These are phyloP conservation scores for Cyclophora punctaria DNA, from an alignment of 2,888 invertebrate species.

Conservation along the genomic window DNA sequence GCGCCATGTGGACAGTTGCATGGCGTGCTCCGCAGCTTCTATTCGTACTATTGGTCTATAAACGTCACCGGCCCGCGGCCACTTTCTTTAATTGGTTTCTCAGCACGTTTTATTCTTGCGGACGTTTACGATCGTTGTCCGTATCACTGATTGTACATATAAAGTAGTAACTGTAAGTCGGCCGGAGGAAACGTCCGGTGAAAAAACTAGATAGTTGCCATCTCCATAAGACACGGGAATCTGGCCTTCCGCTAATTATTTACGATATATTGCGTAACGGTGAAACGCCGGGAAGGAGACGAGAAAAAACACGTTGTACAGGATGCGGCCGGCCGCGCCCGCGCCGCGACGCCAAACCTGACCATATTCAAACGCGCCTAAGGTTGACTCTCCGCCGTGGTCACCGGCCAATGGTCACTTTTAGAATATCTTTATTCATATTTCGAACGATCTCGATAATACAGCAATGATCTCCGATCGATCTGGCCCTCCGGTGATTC, in stretches of 20 bases:
- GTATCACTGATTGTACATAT: conserved; percentile 29
- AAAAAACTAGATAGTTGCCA: conserved; percentile 64
- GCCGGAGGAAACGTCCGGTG: conserved; percentile 55
- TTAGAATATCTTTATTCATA: conserved; percentile 72
- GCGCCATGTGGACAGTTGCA: too few species aligned
- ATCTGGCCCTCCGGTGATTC: conserved; percentile 29
- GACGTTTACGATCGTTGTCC: conserved; percentile 22
- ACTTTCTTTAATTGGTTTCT: conserved; percentile 21
- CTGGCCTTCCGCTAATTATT: conserved; percentile 75
- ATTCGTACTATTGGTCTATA: conserved; percentile 1
- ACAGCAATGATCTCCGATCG: conserved; percentile 54
- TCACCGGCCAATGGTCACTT: conserved; percentile 46
- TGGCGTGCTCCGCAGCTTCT: too few species aligned
- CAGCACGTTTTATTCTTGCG: conserved; percentile 16
- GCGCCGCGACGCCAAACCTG: conserved; percentile 36
- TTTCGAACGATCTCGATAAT: conserved; percentile 68
- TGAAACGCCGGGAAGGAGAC: conserved; percentile 72
- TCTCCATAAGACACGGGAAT: conserved; percentile 74
- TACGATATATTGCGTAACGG: conserved; percentile 75
- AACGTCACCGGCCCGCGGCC: conserved; percentile 10
- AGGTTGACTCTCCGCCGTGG: conserved; percentile 38
- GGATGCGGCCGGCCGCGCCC: conserved; percentile 50
- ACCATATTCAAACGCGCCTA: conserved; percentile 36
- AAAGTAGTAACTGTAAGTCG: conserved; percentile 48
- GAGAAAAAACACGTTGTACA: conserved; percentile 67